These are phyloP conservation scores for Anastrepha ludens DNA, from an alignment of 1,140 invertebrate genomes.

Conservation along the genomic window DNA sequence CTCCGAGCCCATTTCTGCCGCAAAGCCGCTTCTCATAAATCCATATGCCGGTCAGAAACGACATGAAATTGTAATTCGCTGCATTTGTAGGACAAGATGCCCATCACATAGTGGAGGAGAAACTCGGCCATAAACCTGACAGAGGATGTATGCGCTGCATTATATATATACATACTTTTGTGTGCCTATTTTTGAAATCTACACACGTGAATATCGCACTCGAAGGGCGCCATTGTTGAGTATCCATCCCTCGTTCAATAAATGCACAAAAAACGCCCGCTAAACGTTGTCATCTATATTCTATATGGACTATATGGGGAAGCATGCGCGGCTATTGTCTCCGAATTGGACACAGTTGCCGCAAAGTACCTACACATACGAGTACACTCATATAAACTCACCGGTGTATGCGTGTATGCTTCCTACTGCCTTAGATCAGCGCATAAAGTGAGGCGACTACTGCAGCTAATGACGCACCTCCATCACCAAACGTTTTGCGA, in stretches of 20 bases:
- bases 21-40: too few relatives aligned
- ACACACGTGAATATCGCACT: too few relatives aligned
- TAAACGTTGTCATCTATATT: neutral
- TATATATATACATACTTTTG: too few relatives aligned
- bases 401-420: neutral
- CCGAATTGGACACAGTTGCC: neutral
- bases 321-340: neutral
- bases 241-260: neutral
- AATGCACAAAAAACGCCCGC: neutral
- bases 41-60: too few relatives aligned
- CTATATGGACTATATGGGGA: neutral
- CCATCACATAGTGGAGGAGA: too few relatives aligned
- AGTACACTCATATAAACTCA: neutral
- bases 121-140: too few relatives aligned
- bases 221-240: slow-evolving; percentile 13
- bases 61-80: too few relatives aligned
- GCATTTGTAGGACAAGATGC: too few relatives aligned
- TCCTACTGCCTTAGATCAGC: neutral
- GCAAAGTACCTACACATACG: neutral
- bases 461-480: slow-evolving; percentile 16
- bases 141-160: too few relatives aligned
- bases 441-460: neutral
- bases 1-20: too few relatives aligned
- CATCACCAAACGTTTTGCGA: neutral
- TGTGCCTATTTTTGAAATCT: too few relatives aligned